phyloP scores from a whole-genome alignment of 2,113 vertebrate species.

The Stictonetta naevosa region DNA sequence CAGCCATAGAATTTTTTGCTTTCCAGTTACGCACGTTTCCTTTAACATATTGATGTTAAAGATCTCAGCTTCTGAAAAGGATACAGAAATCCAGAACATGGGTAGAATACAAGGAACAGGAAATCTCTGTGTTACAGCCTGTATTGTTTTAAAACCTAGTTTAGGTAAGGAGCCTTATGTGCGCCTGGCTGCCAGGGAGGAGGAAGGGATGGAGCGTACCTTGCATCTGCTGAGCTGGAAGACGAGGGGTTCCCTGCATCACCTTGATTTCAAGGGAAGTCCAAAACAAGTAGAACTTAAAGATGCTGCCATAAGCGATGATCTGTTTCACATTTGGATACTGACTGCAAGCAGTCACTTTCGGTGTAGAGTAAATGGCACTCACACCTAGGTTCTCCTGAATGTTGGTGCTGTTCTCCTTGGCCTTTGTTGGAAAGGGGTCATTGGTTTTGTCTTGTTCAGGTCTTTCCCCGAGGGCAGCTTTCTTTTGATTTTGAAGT shows the following conservation, averaged over 20 bases:
- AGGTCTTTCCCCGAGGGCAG: neutral
- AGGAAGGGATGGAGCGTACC: neutral
- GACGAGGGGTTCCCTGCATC: neutral
- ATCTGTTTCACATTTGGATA: neutral
- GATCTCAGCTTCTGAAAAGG: neutral
- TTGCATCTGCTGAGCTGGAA: neutral
- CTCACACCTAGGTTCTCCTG: neutral
- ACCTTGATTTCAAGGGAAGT: neutral
- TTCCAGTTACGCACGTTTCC: neutral
- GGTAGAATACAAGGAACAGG: neutral
- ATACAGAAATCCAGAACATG: neutral
- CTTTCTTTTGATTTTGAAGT: neutral
- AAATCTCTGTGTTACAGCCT: neutral
- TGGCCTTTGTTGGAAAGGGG: neutral
- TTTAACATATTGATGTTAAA: neutral
- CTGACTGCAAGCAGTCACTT: neutral
- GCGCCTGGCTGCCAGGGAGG: neutral
- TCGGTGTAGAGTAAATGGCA: neutral
- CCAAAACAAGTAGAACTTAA: neutral
- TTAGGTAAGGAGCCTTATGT: rapidly evolving
- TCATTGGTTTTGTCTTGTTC: neutral
- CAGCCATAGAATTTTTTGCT: neutral
- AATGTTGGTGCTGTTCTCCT: neutral
- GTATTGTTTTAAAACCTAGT: neutral
- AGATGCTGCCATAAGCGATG: neutral